phyloP scores from a whole-genome alignment of 2,888 invertebrate genomes.

The Andrena chrysosceles region DNA sequence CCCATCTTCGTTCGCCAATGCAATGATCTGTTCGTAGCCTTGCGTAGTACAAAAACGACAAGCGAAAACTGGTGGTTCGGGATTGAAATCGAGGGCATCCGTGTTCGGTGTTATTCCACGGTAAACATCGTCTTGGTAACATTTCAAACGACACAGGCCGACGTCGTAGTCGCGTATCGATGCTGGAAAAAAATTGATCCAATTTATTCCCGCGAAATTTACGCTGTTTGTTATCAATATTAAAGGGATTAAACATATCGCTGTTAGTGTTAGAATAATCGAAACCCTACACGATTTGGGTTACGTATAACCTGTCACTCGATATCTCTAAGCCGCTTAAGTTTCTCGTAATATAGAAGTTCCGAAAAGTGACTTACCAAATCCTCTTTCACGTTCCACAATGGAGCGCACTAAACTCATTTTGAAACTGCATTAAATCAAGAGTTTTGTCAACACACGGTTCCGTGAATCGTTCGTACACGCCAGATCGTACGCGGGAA shows the following conservation, averaged over 20 bases:
- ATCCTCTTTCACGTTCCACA: constrained; percentile 77
- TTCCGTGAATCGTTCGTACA: constrained; percentile 31
- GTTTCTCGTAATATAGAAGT: background rate
- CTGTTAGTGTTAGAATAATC: background rate
- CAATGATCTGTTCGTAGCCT: constrained; percentile 90
- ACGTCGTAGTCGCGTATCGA: constrained; percentile 87
- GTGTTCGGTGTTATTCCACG: constrained; percentile 87
- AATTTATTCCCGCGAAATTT: background rate
- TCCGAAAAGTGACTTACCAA: constrained; percentile 72
- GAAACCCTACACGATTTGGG: background rate
- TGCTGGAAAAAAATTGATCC: constrained; percentile 66
- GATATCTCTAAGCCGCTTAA: constrained; percentile 1
- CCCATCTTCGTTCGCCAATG: constrained; percentile 95
- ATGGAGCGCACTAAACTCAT: constrained; percentile 78
- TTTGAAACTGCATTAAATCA: constrained; percentile 63
- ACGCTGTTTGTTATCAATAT: background rate
- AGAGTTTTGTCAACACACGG: constrained; percentile 37
- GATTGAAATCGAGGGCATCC: constrained; percentile 86
- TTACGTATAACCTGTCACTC: constrained; percentile 51
- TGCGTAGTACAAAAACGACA: constrained; percentile 91
- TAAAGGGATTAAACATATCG: background rate
- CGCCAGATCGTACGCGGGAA: constrained; percentile 67
- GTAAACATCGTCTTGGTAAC: constrained; percentile 88
- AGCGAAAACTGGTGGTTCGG: constrained; percentile 92
- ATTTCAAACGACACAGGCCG: constrained; percentile 88